phyloP scores from a whole-genome alignment of 2,888 invertebrate species.

The Papilio demoleus region DNA sequence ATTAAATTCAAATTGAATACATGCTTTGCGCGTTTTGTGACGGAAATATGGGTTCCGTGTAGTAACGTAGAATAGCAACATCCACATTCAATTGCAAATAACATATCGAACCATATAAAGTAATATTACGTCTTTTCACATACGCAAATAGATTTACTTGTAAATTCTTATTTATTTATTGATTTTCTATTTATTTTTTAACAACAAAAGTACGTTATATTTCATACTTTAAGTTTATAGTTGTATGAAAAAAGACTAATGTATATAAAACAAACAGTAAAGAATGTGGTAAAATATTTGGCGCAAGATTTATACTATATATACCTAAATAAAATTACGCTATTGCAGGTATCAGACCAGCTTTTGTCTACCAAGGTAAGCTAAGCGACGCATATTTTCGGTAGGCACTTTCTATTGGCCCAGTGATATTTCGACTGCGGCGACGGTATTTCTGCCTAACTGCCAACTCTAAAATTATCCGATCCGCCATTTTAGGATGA shows the following conservation, averaged over 20 bases:
- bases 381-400: conserved; percentile 51
- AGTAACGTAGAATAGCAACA: neutral
- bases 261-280: neutral
- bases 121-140: neutral
- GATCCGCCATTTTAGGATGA: conserved; percentile 65
- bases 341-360: conserved; percentile 34
- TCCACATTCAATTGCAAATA: conserved; percentile 3
- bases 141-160: neutral
- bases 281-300: conserved; percentile 1
- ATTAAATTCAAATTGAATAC: conserved; percentile 23
- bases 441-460: conserved; percentile 54
- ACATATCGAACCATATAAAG: neutral
- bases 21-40: conserved; percentile 21
- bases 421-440: conserved; percentile 73
- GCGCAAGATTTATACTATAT: neutral
- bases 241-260: no score
- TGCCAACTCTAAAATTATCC: conserved; percentile 72
- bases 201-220: no score
- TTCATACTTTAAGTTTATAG: no score
- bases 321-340: conserved; percentile 15
- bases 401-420: conserved; percentile 63
- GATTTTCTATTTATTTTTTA: neutral
- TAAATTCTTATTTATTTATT: neutral
- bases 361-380: conserved; percentile 43
- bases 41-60: conserved; percentile 30